phyloP scores from a whole-genome alignment of 2,113 vertebrate genomes.

The Synchiropus splendidus region DNA sequence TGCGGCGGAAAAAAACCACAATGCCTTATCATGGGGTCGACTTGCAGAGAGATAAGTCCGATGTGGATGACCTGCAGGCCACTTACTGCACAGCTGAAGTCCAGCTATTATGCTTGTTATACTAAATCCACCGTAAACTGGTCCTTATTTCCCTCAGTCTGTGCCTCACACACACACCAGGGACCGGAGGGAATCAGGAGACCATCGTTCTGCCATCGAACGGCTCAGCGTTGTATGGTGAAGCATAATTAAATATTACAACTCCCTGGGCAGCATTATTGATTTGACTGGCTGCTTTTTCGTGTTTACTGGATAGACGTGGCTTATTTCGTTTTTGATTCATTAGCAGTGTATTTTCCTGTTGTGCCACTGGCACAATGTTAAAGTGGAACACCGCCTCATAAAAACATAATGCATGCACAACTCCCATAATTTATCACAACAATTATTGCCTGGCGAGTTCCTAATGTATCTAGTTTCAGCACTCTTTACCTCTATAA shows the following conservation, averaged over 20 bases:
- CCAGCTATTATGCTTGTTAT: slow-evolving; percentile 45
- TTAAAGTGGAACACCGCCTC: no score
- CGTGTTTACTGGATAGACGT: slow-evolving; percentile 15
- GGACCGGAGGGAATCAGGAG: no score
- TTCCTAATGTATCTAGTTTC: no score
- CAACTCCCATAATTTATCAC: no score
- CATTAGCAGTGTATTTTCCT: slow-evolving; percentile 7
- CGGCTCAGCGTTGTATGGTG: neutral
- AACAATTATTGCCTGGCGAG: no score
- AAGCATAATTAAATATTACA: neutral
- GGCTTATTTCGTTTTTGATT: slow-evolving; percentile 6
- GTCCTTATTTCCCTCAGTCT: slow-evolving; percentile 9
- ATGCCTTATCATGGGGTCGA: slow-evolving; percentile 45
- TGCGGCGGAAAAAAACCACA: slow-evolving; percentile 43
- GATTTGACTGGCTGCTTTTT: slow-evolving; percentile 1
- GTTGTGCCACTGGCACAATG: neutral
- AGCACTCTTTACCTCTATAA: no score
- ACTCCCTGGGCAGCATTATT: slow-evolving; percentile 6
- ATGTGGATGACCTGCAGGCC: slow-evolving; percentile 38
- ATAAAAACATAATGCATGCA: no score
- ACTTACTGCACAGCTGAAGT: slow-evolving; percentile 34
- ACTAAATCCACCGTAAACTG: slow-evolving; percentile 39
- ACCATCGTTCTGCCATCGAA: neutral
- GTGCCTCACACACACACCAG: neutral
- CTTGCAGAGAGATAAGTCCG: slow-evolving; percentile 47